Base-by-base conservation (phyloP, 2,797 vertebrate genomes). In the Cygnus olor region DNA sequence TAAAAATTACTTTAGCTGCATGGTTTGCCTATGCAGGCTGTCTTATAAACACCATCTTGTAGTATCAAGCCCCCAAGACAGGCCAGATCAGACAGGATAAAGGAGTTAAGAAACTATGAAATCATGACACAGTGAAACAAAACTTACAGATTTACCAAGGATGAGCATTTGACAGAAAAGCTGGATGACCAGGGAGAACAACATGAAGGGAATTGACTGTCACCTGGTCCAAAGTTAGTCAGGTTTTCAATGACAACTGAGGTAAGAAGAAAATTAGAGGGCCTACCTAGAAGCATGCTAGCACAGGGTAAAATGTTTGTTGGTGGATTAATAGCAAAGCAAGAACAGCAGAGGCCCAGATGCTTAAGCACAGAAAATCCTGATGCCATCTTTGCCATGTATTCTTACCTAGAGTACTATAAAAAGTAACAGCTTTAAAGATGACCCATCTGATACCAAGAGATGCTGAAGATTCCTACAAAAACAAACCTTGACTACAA, bases 1-100 rank as follows among this genome's bases (percentile, higher is more conserved):
- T 98, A 98, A 97, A 96, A 97, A 98, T 98, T 98, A 98, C 97
- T 98, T 97, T 92, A 97, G 97, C 97, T 97, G 96, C 97, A 98
- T 38, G 87, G 94, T 96, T 97, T 97, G 97, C 95, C 96, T 97
- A 84, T 94, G 97, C 95, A 98, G 96, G 97, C 97, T 96, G 96
- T 97, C 92, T 97, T 97, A 98, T 82, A 98, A 97, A 98, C 80
- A 97, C 97, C 91, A 97, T 96, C 97, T 97, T 96, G 97, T 93
- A 96, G 96, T 94, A 97, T 90, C 73, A 95, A 97, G 97, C 93
- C 96, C 97, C 97, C 94, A 25, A 90, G 96, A 97, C 94, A 98
- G 96, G 97, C 97, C 96, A 96, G 97, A 96, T 97, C 95, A 79
- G 96, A 98, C 90, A 97, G 94, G 64, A 86, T 85, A 91, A 97